phyloP scores from a whole-genome alignment of 2,888 invertebrate species.

The Erynnis tages region DNA sequence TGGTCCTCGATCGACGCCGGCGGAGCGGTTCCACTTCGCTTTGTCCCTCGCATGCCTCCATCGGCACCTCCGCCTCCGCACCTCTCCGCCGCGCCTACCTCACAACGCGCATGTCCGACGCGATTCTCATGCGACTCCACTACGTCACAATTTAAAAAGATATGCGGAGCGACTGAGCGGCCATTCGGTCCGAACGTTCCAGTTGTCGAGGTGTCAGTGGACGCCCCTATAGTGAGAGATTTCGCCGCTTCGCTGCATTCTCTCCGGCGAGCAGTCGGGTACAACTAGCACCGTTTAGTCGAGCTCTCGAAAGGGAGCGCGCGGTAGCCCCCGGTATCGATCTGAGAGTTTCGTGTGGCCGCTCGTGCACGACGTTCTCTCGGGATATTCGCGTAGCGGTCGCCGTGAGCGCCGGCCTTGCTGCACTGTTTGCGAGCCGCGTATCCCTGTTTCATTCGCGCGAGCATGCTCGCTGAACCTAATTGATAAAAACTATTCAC shows the following conservation, averaged over 20 bases:
- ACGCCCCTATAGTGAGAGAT: conserved; percentile 45
- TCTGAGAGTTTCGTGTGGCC: conserved; percentile 67
- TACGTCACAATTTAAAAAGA: conserved; percentile 65
- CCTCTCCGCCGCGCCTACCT: conserved; percentile 64
- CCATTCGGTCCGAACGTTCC: conserved; percentile 46
- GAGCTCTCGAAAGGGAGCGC: conserved; percentile 63
- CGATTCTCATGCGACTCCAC: conserved; percentile 58
- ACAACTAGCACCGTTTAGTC: conserved; percentile 48
- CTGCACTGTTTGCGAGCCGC: conserved; percentile 71
- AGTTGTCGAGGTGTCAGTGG: conserved; percentile 45
- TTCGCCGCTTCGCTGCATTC: conserved; percentile 39
- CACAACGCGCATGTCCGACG: conserved; percentile 66
- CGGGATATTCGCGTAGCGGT: conserved; percentile 74
- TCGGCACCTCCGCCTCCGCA: conserved; percentile 53
- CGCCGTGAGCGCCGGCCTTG: conserved; percentile 78
- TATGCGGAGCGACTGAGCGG: conserved; percentile 56
- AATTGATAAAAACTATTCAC: conserved; percentile 66
- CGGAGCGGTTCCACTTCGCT: conserved; percentile 62
- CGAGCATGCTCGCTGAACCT: conserved; percentile 66
- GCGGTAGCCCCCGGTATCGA: conserved; percentile 69
- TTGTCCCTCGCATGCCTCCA: conserved; percentile 49
- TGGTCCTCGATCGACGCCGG: conserved; percentile 48
- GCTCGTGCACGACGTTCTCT: conserved; percentile 70
- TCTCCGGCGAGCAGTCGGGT: conserved; percentile 39
- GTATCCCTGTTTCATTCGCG: conserved; percentile 58